Conservation (phyloP, 2,797 vertebrate genomes). For the Artibeus lituratus region DNA sequence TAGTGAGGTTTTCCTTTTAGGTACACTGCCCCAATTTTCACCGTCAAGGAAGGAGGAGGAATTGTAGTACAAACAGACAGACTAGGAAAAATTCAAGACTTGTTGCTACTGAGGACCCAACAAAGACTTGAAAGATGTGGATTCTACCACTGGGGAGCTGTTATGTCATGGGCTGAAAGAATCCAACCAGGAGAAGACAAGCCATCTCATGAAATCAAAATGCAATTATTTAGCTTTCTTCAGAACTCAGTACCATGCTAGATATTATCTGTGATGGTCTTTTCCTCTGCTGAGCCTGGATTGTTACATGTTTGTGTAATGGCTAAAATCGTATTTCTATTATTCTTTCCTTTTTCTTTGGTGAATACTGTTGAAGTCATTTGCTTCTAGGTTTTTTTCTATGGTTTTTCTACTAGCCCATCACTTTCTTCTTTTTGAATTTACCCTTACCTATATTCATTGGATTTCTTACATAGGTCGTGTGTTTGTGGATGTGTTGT, state of each 20-base stretch:
- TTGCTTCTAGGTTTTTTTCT: neutral
- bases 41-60: neutral
- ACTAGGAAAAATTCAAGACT: neutral
- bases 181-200: neutral
- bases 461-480: neutral
- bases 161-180: neutral
- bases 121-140: neutral
- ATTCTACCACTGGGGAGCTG: neutral
- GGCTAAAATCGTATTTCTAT: neutral
- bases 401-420: neutral
- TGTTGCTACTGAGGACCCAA: neutral
- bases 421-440: neutral
- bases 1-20: neutral
- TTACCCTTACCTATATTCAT: neutral
- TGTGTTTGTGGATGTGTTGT: neutral
- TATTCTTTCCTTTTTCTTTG: neutral
- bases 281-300: neutral
- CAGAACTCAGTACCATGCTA: neutral
- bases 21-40: neutral
- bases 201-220: neutral
- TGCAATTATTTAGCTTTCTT: neutral
- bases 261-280: neutral
- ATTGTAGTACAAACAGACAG: neutral
- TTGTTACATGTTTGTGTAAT: neutral
- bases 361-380: neutral